A percentile compares a stretch with the other conserved stretches of the same genome.
Evolutionary conservation across 2,113 vertebrate genomes (phyloP).

Genomic region (Phyllopteryx taeniolatus): DNA sequence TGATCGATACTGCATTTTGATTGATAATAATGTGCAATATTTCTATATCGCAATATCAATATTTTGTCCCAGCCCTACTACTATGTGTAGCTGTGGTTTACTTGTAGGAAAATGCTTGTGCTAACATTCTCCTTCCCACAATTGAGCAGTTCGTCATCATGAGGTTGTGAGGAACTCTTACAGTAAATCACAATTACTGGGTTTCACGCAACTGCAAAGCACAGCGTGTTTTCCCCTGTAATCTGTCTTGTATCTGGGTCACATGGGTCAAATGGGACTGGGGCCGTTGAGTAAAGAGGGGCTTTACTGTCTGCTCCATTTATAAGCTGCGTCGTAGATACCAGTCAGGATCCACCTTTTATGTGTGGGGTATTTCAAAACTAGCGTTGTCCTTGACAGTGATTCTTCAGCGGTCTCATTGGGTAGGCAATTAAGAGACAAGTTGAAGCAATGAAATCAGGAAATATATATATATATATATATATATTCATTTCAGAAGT

Average conservation of each 20-base stretch:
- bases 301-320: conserved; percentile 10
- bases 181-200: not conserved
- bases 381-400: not conserved
- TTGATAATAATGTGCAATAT: no score
- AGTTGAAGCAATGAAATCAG: not conserved
- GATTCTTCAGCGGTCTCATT: not conserved
- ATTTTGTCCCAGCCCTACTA: no score
- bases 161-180: not conserved
- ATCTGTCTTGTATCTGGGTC: conserved; percentile 3
- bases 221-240: not conserved
- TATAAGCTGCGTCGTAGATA: not conserved
- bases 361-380: not conserved
- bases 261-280: conserved; percentile 1
- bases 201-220: not conserved
- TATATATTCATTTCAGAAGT: not conserved
- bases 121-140: not conserved
- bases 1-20: no score
- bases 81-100: conserved; percentile 17
- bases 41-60: no score
- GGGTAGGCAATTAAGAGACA: not conserved
- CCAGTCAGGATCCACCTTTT: not conserved
- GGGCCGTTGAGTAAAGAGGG: conserved; percentile 2
- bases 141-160: not conserved
- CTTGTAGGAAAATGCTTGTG: conserved; percentile 15
- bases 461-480: not conserved